Base-by-base conservation (phyloP, 1,140 invertebrate genomes). In the Cyphomyrmex costatus region DNA sequence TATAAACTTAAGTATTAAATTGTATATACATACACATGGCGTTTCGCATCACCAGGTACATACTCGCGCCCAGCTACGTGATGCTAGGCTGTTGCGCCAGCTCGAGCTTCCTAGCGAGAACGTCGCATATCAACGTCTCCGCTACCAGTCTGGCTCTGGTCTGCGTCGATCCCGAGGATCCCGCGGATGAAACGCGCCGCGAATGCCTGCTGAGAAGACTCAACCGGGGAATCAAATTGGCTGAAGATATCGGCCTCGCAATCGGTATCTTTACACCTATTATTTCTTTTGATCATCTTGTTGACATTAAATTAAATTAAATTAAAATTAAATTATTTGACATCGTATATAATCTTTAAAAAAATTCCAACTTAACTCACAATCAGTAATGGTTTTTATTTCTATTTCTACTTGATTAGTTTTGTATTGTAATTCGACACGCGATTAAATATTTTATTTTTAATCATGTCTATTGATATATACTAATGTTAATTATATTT, bases 51-150 rank as follows among this genome's bases (percentile, higher is more conserved):
- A 10, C 21, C 49, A 90, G 96, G 61, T 96, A 96, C 87, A 92
- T 96, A 33, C 93, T 97, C 42, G 90, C 97, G 21, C 96, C 96
- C 16, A 95, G 96, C 19, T 97, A 97, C 88, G 94, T 96, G 0
- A 86, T 97, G 7, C 94, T 97, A 77, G 97, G 97, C 0, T 76
- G 96, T 1, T 96, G 95, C 21, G 86, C 95, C 6, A 96, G 96
- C 65, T 95, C 96, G 21, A 92, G 96, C 14, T 95, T 95, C n/a
- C 91, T 96, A 16, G 96, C 96, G 6, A 93, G 96, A 79, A 95
- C 96, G 0, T 95, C 96, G 0, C 95, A 96, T 71, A 94, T 97
- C 5, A 96, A 97, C 94, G 91, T 96, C 61, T 90, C 97, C 76
- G 93, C 96, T 0, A 95, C 95, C 1, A 96, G 95, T 90, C 92